Evolutionary conservation across 2,113 vertebrate species (phyloP), one percentile per base, ranked within the genome.

Genomic region (Sander vitreus): DNA sequence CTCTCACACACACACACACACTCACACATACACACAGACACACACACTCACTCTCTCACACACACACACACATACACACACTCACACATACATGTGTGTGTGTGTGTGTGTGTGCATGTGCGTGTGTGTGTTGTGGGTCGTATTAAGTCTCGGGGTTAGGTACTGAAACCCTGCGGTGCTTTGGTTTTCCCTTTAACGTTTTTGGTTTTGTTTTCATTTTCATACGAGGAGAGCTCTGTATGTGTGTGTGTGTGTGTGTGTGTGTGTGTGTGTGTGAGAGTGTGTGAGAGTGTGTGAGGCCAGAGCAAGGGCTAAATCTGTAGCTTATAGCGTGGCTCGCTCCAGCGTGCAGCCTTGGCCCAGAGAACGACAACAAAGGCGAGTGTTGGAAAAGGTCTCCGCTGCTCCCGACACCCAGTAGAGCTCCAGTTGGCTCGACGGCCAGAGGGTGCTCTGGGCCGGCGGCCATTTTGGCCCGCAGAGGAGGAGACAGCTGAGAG

Each of bases 301-400:
- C 72, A 58, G 45, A 67, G 78, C 14, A 16, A 71, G 79, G 80
- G 86, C 63, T 81, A 50, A 76, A 33, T 82, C 71, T 69, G 71
- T 47, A 16, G 72, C 76, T 78, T n/a, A 27, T 68, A 77, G 68
- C 77, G 51, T 81, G 15, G 14, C 62, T 47, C 62, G 21, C 68
- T 73, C 83, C 78, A 63, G 76, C 65, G 51, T 76, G 55, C 87
- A 88, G 76, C 60, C 81, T 84, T 86, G 87, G 87, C 84, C 84
- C 53, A 1, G 19, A 89, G 81, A 89, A 86, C 45, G 73, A 86
- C 84, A 86, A 89, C 87, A 89, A 89, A 83, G 80, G 58, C 51
- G 60, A 73, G 69, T 18, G 69, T 11, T 74, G 68, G 68, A 78
- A 86, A 85, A 89, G 77, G 78, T 83, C 59, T 65, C 57, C 1